Percentiles rank a stretch among this genome's conserved stretches.
phyloP scores from a whole-genome alignment of 2,113 vertebrate genomes.

The Diphyllodes magnificus region DNA sequence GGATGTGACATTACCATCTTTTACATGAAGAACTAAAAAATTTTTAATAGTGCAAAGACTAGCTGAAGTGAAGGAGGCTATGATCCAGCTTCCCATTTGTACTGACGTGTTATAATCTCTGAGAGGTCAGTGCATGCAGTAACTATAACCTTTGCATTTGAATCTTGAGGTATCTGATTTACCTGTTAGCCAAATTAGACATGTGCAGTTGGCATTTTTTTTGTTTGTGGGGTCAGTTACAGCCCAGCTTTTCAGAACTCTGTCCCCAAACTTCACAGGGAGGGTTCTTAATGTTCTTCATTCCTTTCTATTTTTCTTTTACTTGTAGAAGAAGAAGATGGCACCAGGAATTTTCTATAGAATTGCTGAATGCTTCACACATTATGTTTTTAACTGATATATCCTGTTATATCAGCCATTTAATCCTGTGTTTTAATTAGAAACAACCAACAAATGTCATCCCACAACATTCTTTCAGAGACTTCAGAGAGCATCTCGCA shows the following conservation, averaged over 20 bases:
- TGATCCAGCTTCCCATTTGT: background rate
- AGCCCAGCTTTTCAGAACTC: background rate
- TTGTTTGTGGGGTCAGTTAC: background rate
- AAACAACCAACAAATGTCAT: background rate
- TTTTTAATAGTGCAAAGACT: background rate
- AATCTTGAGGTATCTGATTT: background rate
- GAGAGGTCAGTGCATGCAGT: background rate
- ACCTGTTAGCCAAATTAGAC: background rate
- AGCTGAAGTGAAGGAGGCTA: background rate
- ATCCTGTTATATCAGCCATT: background rate
- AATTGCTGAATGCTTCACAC: background rate
- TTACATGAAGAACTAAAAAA: background rate
- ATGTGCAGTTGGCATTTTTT: background rate
- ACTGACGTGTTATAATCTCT: background rate
- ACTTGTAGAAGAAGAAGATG: background rate
- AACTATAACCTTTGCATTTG: background rate
- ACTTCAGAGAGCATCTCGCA: background rate
- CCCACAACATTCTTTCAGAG: background rate
- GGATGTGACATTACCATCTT: background rate
- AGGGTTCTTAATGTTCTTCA: accelerated
- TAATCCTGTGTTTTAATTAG: background rate
- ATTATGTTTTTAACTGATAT: background rate
- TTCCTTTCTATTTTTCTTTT: background rate
- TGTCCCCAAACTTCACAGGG: background rate
- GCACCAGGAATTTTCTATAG: background rate